A percentile compares a stretch with the other conserved stretches of the same genome.
These are phyloP conservation scores for Panthera tigris DNA, from an alignment of 2,113 vertebrate species.

Conservation along the genomic window DNA sequence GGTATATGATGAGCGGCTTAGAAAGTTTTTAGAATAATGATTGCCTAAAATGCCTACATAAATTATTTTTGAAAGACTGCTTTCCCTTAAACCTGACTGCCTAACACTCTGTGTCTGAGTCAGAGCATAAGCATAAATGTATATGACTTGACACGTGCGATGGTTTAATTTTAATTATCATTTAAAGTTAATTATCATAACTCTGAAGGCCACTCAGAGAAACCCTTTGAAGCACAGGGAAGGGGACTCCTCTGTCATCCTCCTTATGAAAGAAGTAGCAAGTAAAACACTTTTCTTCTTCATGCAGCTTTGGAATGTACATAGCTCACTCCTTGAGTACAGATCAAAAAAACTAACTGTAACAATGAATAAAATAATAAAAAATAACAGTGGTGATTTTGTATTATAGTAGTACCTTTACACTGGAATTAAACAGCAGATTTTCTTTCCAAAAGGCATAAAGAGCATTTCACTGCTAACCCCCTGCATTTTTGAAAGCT, in stretches of 20 bases:
- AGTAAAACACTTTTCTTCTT: background rate
- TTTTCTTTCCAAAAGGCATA: slow-evolving; percentile 76
- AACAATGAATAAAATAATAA: slow-evolving; percentile 47
- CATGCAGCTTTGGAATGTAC: background rate
- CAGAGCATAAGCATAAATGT: background rate
- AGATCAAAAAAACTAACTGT: background rate
- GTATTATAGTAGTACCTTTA: slow-evolving; percentile 75
- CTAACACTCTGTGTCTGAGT: background rate
- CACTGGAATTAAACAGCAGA: slow-evolving; percentile 77
- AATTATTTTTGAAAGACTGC: slow-evolving; percentile 26
- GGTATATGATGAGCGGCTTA: background rate
- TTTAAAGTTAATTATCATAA: no score
- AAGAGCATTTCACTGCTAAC: slow-evolving; percentile 67
- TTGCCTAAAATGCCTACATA: background rate
- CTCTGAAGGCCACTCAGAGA: slow-evolving; percentile 1
- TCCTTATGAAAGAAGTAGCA: background rate
- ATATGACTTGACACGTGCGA: background rate
- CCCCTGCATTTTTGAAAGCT: slow-evolving; percentile 74
- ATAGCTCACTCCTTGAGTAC: background rate
- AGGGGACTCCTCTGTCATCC: background rate
- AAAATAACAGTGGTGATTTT: slow-evolving; percentile 67
- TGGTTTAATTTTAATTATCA: no score
- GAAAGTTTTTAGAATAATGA: slow-evolving; percentile 15
- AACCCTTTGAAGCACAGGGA: background rate
- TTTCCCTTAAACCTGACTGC: slow-evolving; percentile 12